A percentile compares a stretch with the other conserved stretches of the same genome.
Evolutionary conservation across 1,140 invertebrate genomes (phyloP).

Genomic region (Hetaerina americana): DNA sequence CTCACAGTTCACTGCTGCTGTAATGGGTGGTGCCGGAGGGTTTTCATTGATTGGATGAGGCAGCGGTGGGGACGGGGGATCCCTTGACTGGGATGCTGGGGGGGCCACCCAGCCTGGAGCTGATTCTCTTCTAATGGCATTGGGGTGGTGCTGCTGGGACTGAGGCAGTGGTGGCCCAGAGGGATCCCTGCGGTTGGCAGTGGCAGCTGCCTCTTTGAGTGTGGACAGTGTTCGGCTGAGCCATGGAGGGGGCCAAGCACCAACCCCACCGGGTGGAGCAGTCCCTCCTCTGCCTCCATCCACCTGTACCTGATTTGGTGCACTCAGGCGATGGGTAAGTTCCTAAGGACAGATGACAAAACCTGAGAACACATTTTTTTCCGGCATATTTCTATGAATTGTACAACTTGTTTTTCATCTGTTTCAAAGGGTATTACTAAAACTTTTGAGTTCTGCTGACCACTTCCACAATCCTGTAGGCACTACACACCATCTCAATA

Average conservation of each 20-base stretch:
- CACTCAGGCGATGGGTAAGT: constrained; percentile 79
- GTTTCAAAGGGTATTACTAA: too few species aligned
- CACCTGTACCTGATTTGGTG: constrained; percentile 20
- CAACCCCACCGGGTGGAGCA: constrained; percentile 33
- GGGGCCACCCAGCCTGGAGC: neutral
- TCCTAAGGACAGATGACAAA: too few species aligned
- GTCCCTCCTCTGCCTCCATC: constrained; percentile 50
- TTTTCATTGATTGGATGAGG: neutral
- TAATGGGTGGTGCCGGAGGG: neutral
- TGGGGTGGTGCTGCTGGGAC: neutral
- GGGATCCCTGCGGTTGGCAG: neutral
- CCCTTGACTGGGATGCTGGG: neutral
- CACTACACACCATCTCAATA: too few species aligned
- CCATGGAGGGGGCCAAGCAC: constrained; percentile 41
- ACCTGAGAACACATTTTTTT: too few species aligned
- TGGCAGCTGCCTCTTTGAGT: constrained; percentile 45
- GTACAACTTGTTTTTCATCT: too few species aligned
- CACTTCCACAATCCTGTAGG: too few species aligned
- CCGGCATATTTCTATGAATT: too few species aligned
- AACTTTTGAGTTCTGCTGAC: too few species aligned
- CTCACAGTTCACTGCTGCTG: neutral
- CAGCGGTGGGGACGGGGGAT: neutral
- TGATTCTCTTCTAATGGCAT: neutral
- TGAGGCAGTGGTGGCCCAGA: neutral
- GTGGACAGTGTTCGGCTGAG: constrained; percentile 73